Conservation (phyloP, 2,888 invertebrate genomes). For the Apomyelois bistriatella region DNA sequence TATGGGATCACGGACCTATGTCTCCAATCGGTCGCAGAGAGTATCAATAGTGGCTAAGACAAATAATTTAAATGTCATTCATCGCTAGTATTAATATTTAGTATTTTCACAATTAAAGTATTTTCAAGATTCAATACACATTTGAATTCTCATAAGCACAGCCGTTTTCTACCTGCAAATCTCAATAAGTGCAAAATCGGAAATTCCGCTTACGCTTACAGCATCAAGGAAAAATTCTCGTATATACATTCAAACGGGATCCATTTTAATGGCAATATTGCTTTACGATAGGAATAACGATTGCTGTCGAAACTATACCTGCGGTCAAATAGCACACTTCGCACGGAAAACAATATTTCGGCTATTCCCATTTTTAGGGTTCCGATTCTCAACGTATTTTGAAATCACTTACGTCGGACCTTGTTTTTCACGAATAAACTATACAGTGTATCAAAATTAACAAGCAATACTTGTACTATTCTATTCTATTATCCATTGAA, state of each 20-base stretch:
- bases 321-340: constrained; percentile 39
- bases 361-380: neutral
- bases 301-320: constrained; percentile 45
- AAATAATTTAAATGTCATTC: no score
- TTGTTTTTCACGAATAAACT: no score
- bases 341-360: constrained; percentile 2
- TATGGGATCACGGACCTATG: no score
- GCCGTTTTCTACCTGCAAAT: constrained; percentile 20
- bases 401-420: no score
- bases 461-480: no score
- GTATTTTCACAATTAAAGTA: neutral
- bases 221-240: constrained; percentile 38
- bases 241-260: constrained; percentile 53
- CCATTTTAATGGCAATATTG: constrained; percentile 56
- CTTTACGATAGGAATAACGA: constrained; percentile 50
- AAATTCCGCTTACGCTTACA: constrained; percentile 25
- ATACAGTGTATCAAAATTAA: no score
- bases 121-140: neutral
- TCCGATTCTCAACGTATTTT: no score
- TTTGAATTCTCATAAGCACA: constrained; percentile 18
- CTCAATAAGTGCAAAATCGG: constrained; percentile 17
- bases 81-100: no score
- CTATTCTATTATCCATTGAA: no score
- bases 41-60: no score
- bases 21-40: no score